Evolutionary conservation across 2,113 vertebrate species (phyloP), one percentile per base, ranked within the genome.

Genomic region (Sakesphorus luctuosus): DNA sequence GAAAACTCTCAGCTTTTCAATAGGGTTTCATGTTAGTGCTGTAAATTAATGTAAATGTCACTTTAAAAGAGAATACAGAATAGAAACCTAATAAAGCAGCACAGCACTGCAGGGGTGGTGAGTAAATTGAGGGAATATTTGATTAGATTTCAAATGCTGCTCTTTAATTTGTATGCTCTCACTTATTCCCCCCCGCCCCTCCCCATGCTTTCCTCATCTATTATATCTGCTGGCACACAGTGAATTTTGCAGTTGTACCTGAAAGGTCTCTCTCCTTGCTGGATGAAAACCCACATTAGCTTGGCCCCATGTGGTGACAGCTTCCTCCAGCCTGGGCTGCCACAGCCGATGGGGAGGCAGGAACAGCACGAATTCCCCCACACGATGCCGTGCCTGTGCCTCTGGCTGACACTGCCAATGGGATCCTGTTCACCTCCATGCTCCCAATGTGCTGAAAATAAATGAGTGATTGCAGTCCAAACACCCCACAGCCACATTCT

Each of bases 21-120:
- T 91, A 84, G 96, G 90, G 75, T 87, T 96, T 96, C 95, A 81
- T 87, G 94, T 96, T 97, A 90, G 91, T 91, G 74, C 92, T 96
- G 84, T 96, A 97, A 97, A 97, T 98, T 95, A 97, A 97, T 97
- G 91, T 96, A 97, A 97, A 97, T 96, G 96, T 96, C 95, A 96
- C 90, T 98, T 98, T 96, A 97, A 97, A 98, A 97, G 92, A 90
- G 96, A 97, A 96, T 97, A 87, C 31, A 13, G 90, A 97, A 97
- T 95, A 97, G 97, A 97, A 95, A 92, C 94, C 87, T 96, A 97
- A 97, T 97, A 96, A 97, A 97, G 93, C 89, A 93, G 91, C 93
- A 93, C 73, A 85, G 96, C 94, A 96, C 95, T 61, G 24, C 93
- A 96, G 95, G 94, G 94, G 95, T 92, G 92, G 92, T 91, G 84